Conservation (phyloP, 2,888 invertebrate genomes). For the Mythimna lalbum region DNA sequence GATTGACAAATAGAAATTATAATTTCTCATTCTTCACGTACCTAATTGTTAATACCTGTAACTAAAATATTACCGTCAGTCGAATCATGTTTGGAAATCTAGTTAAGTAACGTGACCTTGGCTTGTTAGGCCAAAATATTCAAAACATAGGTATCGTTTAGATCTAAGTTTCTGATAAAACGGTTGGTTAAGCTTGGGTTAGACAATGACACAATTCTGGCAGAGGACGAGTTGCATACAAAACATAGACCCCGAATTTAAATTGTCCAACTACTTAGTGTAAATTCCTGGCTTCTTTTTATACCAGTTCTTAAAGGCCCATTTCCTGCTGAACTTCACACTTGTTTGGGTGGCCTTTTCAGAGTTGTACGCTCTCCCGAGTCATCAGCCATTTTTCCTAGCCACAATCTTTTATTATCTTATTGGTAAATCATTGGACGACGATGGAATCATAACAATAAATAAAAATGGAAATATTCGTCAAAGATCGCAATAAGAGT, state of each 20-base stretch:
- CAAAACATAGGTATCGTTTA: constrained; percentile 51
- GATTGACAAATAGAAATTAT: constrained; percentile 55
- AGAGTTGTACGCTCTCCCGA: background rate
- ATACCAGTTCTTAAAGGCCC: background rate
- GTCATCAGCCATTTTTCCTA: background rate
- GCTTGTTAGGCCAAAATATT: constrained; percentile 43
- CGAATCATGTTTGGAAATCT: constrained; percentile 67
- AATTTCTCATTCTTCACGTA: constrained; percentile 55
- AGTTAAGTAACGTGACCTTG: constrained; percentile 69
- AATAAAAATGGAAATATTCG: no score
- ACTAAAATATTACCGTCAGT: constrained; percentile 49
- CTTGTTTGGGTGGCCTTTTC: background rate
- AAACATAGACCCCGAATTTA: background rate
- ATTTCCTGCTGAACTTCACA: background rate
- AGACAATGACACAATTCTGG: constrained; percentile 30
- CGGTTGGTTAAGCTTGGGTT: constrained; percentile 29
- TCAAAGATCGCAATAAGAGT: background rate
- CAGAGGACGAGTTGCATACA: background rate
- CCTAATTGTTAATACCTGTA: constrained; percentile 58
- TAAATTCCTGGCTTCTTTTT: background rate
- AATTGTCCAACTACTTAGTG: background rate
- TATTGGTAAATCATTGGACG: background rate
- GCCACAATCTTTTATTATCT: background rate
- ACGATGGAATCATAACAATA: background rate
- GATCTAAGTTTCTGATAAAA: constrained; percentile 43